phyloP scores from a whole-genome alignment of 2,113 vertebrate species.

The Hippocampus abdominalis region DNA sequence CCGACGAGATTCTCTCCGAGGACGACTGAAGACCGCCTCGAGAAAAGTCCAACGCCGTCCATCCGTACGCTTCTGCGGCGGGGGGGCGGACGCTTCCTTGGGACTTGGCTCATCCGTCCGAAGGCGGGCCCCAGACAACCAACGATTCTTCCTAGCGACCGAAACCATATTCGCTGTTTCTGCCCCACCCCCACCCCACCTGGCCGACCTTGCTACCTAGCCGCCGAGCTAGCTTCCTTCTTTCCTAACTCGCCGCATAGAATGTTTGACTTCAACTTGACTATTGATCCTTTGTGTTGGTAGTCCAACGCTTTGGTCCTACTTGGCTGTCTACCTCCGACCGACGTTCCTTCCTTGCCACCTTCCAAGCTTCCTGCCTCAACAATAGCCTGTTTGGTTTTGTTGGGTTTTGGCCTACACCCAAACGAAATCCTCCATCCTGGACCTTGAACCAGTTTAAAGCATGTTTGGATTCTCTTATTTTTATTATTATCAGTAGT shows the following conservation, averaged over 20 bases:
- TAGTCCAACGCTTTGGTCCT: no score
- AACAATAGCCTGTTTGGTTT: not conserved
- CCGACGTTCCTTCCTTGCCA: constrained; percentile 13
- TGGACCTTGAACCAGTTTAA: not conserved
- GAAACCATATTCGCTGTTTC: no score
- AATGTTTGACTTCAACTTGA: no score
- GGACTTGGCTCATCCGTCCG: constrained; percentile 26
- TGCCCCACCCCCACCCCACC: no score
- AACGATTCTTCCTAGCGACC: no score
- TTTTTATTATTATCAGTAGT: no score
- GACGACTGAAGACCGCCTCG: constrained; percentile 44
- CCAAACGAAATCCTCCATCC: not conserved
- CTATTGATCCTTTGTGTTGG: no score
- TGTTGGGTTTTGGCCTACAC: not conserved
- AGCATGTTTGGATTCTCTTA: not conserved
- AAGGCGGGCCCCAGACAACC: not conserved
- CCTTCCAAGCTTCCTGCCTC: constrained; percentile 31
- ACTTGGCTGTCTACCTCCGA: no score
- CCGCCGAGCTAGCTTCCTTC: not conserved
- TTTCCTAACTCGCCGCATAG: not conserved
- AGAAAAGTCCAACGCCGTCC: accelerated
- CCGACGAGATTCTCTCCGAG: constrained; percentile 60
- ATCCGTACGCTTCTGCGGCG: constrained; percentile 17
- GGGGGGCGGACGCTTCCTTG: not conserved
- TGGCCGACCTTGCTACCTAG: no score